Evolutionary conservation across 2,797 vertebrate species (phyloP).

Genomic region (Anguilla megastoma): DNA sequence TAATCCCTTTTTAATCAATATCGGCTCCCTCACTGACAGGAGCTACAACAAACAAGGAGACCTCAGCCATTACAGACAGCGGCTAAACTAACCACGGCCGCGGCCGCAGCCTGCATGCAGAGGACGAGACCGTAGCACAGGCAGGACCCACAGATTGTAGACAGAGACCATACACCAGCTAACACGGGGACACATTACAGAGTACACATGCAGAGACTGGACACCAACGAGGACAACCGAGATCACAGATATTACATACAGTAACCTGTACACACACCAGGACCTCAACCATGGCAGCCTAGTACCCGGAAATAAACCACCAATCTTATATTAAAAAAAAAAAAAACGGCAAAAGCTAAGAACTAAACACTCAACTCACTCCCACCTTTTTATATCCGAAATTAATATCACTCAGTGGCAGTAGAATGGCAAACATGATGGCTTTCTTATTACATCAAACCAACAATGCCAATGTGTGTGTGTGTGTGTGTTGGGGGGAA

Average conservation of each 20-base stretch:
- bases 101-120: neutral
- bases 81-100: neutral
- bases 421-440: neutral
- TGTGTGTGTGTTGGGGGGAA: too few relatives aligned
- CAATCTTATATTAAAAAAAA: neutral
- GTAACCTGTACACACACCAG: neutral
- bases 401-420: neutral
- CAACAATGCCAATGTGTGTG: neutral
- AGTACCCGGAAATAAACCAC: neutral
- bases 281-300: neutral
- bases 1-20: conserved; percentile 41
- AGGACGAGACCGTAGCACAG: neutral
- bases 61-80: neutral
- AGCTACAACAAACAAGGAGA: conserved; percentile 12
- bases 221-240: neutral
- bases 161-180: neutral
- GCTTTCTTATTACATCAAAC: conserved; percentile 4
- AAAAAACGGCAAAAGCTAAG: neutral
- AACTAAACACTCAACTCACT: neutral
- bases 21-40: conserved; percentile 24
- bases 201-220: neutral
- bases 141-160: neutral
- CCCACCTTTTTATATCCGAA: neutral
- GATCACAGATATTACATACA: neutral
- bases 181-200: neutral